Evolutionary conservation across 2,888 invertebrate species (phyloP), one percentile per base, ranked within the genome.

Genomic region (Torymus aiolomorphi): DNA sequence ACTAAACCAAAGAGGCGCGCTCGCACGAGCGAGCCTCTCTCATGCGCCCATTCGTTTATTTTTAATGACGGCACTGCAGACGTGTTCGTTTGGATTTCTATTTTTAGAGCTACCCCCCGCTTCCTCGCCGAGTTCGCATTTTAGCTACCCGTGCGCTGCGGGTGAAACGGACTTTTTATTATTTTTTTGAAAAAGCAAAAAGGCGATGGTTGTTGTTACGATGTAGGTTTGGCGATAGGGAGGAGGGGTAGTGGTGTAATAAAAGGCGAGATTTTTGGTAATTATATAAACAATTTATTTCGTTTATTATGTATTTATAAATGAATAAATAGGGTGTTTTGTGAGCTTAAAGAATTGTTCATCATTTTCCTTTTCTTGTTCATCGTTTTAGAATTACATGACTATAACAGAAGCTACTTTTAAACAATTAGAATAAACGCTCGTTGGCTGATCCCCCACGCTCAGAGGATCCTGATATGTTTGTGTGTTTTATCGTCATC

Each of bases 211-310:
- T 42, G 42, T 42, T 42, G 4, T 3, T 31, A 31, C 5, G 31
- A 31, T 5, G 31, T 31, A 5, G 42, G 42, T 8, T 42, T 42
- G 8, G 31, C 4, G 4, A 31, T 31, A 5, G 31, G 1, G 8
- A 8, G 42, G 8, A 42, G 8, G 1, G 5, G 42, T 42, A 10
- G 42, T 42, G 8, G 1, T 8, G 8, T 8, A 42, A 42, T 42
- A 42, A 42, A 42, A 42, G 42, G 5, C 42, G 8, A 42, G 42
- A 42, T 42, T 42, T 16, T 42, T 66, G 80, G 74, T 82, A 77
- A 82, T 82, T 42, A 80, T 82, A 82, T 80, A 82, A 82, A 82
- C 75, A 80, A 82, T 82, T 82, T 80, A 82, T 82, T 82, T 78
- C 76, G 67, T 71, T 72, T 74, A 74, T 76, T 65, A 72, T 73